A percentile compares a stretch with the other conserved stretches of the same genome.
phyloP scores from a whole-genome alignment of 2,888 invertebrate species.

The Pterobdella sp. region DNA sequence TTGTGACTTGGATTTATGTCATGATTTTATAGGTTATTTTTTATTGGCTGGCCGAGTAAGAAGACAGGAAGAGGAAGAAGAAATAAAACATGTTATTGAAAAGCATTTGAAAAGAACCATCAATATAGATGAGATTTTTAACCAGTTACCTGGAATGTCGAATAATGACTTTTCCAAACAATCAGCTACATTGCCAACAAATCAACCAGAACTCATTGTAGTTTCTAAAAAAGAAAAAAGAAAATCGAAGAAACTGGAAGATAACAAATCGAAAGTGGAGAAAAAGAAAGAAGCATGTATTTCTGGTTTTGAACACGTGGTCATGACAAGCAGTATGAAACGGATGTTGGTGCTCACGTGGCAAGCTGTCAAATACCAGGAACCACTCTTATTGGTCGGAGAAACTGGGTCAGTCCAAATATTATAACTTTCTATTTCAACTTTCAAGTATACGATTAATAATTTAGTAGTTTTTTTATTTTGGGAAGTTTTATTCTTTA shows the following conservation, averaged over 20 bases:
- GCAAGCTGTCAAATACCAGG: slow-evolving; percentile 77
- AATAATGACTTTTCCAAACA: no score
- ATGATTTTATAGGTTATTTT: slow-evolving; percentile 68
- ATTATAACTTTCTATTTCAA: no score
- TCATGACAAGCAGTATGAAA: slow-evolving; percentile 89
- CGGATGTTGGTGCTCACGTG: slow-evolving; percentile 58
- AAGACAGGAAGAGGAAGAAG: slow-evolving; percentile 68
- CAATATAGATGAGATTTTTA: slow-evolving; percentile 55
- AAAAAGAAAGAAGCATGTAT: neutral
- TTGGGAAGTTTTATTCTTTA: neutral
- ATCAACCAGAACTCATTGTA: neutral
- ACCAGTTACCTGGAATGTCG: neutral
- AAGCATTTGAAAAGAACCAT: slow-evolving; percentile 68
- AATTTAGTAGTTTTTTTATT: neutral
- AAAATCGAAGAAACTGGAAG: slow-evolving; percentile 17
- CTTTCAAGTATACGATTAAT: no score
- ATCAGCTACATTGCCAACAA: neutral
- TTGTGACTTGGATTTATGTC: neutral
- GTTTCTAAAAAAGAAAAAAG: neutral
- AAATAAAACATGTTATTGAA: slow-evolving; percentile 66
- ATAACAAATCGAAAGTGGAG: neutral
- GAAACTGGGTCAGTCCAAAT: slow-evolving; percentile 70
- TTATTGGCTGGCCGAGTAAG: slow-evolving; percentile 86
- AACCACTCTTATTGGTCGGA: slow-evolving; percentile 89
- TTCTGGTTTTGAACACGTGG: slow-evolving; percentile 67